Evolutionary conservation across 2,113 vertebrate genomes (phyloP).

Genomic region (Tichodroma muraria): DNA sequence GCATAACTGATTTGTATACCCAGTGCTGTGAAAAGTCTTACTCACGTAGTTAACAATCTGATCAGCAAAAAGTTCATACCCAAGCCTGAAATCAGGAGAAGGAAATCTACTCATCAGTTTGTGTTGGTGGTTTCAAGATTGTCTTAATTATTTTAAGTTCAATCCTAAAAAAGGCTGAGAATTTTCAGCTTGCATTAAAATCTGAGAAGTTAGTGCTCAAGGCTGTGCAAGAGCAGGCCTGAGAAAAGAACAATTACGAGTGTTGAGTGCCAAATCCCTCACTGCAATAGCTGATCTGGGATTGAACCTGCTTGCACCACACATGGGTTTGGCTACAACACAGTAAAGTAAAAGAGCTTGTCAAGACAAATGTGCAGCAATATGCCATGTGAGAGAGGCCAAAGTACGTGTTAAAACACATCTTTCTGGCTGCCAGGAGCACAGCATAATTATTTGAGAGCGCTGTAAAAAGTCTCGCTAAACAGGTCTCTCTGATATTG

Average conservation of each 20-base stretch:
- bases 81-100: background rate
- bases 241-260: background rate
- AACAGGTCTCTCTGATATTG: slow-evolving; percentile 10
- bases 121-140: background rate
- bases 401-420: slow-evolving; percentile 38
- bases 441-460: background rate
- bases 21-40: background rate
- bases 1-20: background rate
- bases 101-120: background rate
- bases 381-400: background rate
- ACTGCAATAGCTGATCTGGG: background rate
- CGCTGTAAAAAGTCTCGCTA: background rate
- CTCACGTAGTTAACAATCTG: background rate
- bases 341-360: background rate
- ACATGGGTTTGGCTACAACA: background rate
- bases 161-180: background rate
- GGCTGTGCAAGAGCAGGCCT: background rate
- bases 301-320: background rate
- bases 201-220: background rate
- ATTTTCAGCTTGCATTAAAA: background rate
- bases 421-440: background rate
- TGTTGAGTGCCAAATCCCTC: background rate
- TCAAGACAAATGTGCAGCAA: slow-evolving; percentile 1
- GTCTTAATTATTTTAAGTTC: background rate
- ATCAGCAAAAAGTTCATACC: background rate